These are phyloP conservation scores for Sinhomidia bicolor DNA, from an alignment of 2,888 invertebrate species.

Conservation along the genomic window DNA sequence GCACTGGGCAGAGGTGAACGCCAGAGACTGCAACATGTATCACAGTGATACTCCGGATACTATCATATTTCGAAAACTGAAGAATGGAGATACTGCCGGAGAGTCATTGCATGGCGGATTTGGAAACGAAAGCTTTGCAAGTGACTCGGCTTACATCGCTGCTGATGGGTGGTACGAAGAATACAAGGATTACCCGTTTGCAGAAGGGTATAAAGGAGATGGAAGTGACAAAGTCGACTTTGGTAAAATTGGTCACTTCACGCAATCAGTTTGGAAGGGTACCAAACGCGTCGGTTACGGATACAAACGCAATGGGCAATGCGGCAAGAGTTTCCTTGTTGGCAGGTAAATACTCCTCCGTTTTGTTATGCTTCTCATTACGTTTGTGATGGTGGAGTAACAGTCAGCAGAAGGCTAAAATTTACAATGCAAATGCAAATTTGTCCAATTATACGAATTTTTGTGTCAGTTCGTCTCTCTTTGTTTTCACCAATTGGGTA, in stretches of 20 bases:
- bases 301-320: too few relatives aligned
- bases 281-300: slow-evolving; percentile 62
- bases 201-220: slow-evolving; percentile 21
- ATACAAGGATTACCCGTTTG: slow-evolving; percentile 62
- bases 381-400: too few relatives aligned
- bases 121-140: neutral
- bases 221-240: slow-evolving; percentile 6
- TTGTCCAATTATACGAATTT: too few relatives aligned
- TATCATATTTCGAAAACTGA: neutral
- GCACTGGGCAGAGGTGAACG: slow-evolving; percentile 52
- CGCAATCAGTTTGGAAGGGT: slow-evolving; percentile 61
- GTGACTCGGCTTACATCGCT: slow-evolving; percentile 48
- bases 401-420: too few relatives aligned
- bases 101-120: slow-evolving; percentile 37
- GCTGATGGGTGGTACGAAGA: slow-evolving; percentile 64
- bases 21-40: slow-evolving; percentile 38
- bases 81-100: slow-evolving; percentile 28
- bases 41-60: slow-evolving; percentile 35
- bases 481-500: too few relatives aligned
- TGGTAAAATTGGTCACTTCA: slow-evolving; percentile 57
- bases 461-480: too few relatives aligned
- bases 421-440: too few relatives aligned
- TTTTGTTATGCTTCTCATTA: too few relatives aligned
- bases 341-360: too few relatives aligned
- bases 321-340: too few relatives aligned